Base-by-base conservation (phyloP, 37 sponge, comb jelly and placozoan genomes). In the Cliona cf. orientalis region DNA sequence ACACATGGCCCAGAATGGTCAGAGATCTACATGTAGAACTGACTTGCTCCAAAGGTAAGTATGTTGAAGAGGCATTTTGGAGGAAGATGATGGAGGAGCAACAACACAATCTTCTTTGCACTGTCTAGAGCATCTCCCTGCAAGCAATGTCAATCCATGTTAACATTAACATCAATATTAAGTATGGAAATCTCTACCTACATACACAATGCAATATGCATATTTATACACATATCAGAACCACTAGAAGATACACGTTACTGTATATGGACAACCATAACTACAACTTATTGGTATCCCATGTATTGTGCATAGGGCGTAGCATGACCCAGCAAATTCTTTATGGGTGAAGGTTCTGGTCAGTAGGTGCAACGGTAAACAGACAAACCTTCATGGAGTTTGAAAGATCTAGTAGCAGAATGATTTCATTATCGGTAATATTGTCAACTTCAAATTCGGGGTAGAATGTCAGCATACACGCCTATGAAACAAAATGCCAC, bases 381-480 rank as follows among this genome's bases (percentile, higher is more conserved):
- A n/a, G n/a, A 62, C 84, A 42, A 17, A 92, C 93, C 84, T 89
- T 93, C 99, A 98, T 98, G 61, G 99, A 95, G 77, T 91, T 88
- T 55, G 95, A 95, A 29, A 82, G 79, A 81, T 98, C 99, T 31
- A 98, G 71, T 34, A 98, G 37, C 34, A 98, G 74, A 63, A 92
- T 71, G 57, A 98, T 83, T 46, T 93, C 91, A 81, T 85, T 87
- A 53, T 83, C 84, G 2, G 80, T 43, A 14, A 84, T 84, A 2
- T 31, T 35, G 39, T 91, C 94, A 31, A 80, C 93, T 59, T 95
- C 93, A 62, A 98, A 92, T 71, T 98, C 99, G 21, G 99, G 99
- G 75, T 95, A 98, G 90, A 98, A 98, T 1, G 99, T 96, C 75
- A 98, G 89, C 99, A 98, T 98, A 42, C 96, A 96, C 3, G 99